Evolutionary conservation across 2,797 vertebrate genomes (phyloP).

Genomic region (Eurystomus glaucurus): DNA sequence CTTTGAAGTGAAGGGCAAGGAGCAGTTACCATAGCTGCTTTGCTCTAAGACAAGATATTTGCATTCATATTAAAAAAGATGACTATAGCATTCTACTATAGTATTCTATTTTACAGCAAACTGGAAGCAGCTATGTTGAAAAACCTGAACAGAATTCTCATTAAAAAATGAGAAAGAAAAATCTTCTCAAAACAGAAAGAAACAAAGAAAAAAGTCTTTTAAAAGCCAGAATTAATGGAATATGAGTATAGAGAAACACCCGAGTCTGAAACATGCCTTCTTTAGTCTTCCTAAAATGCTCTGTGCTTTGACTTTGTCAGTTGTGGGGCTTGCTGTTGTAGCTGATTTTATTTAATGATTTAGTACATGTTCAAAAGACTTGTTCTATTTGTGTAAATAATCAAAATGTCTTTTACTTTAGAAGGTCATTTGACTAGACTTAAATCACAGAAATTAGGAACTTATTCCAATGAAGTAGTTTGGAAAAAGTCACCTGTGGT

Average conservation of each 20-base stretch:
- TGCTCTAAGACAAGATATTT: neutral
- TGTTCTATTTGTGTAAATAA: neutral
- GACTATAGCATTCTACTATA: neutral
- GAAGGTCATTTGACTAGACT: neutral
- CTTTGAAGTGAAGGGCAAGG: neutral
- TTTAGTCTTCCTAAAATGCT: neutral
- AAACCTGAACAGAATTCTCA: neutral
- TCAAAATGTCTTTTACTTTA: neutral
- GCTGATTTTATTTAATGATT: neutral
- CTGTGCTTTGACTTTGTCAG: neutral
- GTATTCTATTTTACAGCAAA: neutral
- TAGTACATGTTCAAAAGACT: neutral
- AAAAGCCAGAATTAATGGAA: neutral
- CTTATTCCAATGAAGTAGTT: neutral
- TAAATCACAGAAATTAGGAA: neutral
- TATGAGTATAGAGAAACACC: neutral
- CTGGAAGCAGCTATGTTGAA: neutral
- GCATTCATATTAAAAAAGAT: neutral
- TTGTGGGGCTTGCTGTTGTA: neutral
- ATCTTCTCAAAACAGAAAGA: neutral
- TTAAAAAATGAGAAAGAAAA: neutral
- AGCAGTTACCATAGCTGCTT: neutral
- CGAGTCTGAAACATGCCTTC: fast-evolving
- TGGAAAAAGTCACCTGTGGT: neutral
- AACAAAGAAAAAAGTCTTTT: neutral